A percentile compares a stretch with the other conserved stretches of the same genome.
phyloP scores from a whole-genome alignment of 2,888 invertebrate genomes.

The Acanthacorydalis orientalis region DNA sequence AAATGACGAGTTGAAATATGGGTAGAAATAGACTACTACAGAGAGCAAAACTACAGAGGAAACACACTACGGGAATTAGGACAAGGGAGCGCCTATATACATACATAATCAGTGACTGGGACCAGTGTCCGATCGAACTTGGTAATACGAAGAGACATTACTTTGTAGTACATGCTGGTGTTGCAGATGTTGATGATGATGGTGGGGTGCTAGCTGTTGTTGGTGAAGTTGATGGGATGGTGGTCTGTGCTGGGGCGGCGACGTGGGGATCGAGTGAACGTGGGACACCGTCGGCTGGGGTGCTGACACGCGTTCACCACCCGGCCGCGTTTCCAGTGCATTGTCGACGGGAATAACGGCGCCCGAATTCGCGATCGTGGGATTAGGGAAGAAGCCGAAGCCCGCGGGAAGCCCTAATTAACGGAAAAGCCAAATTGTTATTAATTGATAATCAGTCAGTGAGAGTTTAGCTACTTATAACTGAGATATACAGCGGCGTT shows the following conservation, averaged over 20 bases:
- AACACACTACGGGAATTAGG: too few species aligned
- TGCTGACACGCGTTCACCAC: not conserved
- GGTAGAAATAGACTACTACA: too few species aligned
- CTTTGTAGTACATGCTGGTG: conserved; percentile 4
- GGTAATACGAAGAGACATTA: conserved; percentile 3
- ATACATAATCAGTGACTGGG: conserved; percentile 5
- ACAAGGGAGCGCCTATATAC: not conserved
- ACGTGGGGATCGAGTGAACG: too few species aligned
- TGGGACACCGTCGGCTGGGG: not conserved
- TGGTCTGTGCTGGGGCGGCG: too few species aligned
- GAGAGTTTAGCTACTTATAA: too few species aligned
- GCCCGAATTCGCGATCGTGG: not conserved
- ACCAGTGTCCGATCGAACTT: conserved; percentile 1
- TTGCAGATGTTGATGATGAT: not conserved
- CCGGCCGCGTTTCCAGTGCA: not conserved
- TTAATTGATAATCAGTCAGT: not conserved
- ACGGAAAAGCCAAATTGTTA: conserved; percentile 7
- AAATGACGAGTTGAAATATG: too few species aligned
- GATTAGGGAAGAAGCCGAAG: conserved; percentile 5
- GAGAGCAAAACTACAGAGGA: too few species aligned
- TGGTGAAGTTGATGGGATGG: too few species aligned
- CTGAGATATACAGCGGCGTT: too few species aligned
- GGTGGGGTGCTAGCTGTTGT: too few species aligned
- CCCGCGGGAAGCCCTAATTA: conserved; percentile 5
- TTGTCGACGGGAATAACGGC: conserved; percentile 1